Evolutionary conservation across 2,888 invertebrate species (phyloP).

Genomic region (Gastrophysa polygoni): DNA sequence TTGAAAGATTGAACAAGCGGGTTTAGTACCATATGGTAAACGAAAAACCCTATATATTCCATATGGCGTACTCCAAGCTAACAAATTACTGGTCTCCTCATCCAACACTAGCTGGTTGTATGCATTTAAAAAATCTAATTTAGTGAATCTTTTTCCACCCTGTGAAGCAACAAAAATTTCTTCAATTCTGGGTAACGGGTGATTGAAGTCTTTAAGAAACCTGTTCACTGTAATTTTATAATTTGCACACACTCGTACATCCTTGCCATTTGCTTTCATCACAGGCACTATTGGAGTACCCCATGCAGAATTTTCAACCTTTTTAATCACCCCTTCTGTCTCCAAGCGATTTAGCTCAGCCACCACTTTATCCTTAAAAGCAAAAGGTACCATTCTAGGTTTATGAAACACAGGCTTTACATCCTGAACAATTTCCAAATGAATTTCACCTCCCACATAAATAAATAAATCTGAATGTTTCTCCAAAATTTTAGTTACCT

Average conservation of each 20-base stretch:
- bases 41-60: slow-evolving; percentile 49
- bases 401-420: slow-evolving; percentile 18
- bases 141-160: slow-evolving; percentile 16
- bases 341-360: slow-evolving; percentile 23
- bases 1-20: slow-evolving; percentile 52
- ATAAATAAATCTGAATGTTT: slow-evolving; percentile 11
- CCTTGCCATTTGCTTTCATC: slow-evolving; percentile 24
- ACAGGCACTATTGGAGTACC: slow-evolving; percentile 29
- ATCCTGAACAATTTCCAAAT: slow-evolving; percentile 8
- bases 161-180: slow-evolving; percentile 23
- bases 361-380: slow-evolving; percentile 13
- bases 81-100: slow-evolving; percentile 14
- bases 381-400: slow-evolving; percentile 13
- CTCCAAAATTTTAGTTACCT: slow-evolving; percentile 2
- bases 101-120: slow-evolving; percentile 6
- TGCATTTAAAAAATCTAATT: slow-evolving; percentile 8
- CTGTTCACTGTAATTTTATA: slow-evolving; percentile 45
- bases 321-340: slow-evolving; percentile 2
- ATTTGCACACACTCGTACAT: slow-evolving; percentile 36
- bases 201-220: slow-evolving; percentile 24
- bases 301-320: slow-evolving; percentile 20
- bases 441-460: slow-evolving; percentile 12
- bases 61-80: slow-evolving; percentile 41
- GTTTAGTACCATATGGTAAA: slow-evolving; percentile 52
- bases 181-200: slow-evolving; percentile 23